Percentiles rank a stretch among this genome's conserved stretches.
phyloP scores from a whole-genome alignment of 2,113 vertebrate genomes.

The Recurvirostra avosetta region DNA sequence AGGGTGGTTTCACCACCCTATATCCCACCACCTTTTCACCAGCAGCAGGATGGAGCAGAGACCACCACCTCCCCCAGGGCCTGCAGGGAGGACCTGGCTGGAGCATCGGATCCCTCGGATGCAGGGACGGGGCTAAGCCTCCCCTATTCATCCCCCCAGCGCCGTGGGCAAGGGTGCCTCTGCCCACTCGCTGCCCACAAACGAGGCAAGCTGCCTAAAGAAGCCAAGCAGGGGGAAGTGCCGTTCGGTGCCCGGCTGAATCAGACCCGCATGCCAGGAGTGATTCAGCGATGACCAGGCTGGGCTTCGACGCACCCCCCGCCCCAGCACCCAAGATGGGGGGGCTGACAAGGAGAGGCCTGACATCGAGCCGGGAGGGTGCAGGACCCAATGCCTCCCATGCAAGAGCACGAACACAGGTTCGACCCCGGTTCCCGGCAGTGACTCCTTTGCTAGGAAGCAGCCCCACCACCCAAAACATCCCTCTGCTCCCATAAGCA shows the following conservation, averaged over 20 bases:
- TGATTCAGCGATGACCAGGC: conserved; percentile 36
- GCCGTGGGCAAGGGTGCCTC: background rate
- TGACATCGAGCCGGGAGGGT: background rate
- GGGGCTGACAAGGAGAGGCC: background rate
- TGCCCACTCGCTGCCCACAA: background rate
- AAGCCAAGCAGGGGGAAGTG: background rate
- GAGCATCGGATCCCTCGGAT: background rate
- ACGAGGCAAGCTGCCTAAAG: fast-evolving
- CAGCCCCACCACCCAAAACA: background rate
- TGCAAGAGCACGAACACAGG: background rate
- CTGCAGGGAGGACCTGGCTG: background rate
- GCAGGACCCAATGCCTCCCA: background rate
- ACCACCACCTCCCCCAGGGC: background rate
- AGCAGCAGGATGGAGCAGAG: background rate
- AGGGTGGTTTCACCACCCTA: background rate
- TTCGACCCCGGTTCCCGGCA: background rate
- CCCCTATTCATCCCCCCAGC: background rate
- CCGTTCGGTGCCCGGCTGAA: background rate
- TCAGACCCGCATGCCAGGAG: background rate
- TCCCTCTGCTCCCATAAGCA: background rate
- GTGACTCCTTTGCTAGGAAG: background rate
- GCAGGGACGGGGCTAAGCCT: background rate
- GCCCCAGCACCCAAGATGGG: background rate
- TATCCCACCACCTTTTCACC: background rate
- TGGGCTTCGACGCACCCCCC: background rate